Evolutionary conservation across 2,888 invertebrate genomes (phyloP).

Genomic region (Pemphredon lugubris): DNA sequence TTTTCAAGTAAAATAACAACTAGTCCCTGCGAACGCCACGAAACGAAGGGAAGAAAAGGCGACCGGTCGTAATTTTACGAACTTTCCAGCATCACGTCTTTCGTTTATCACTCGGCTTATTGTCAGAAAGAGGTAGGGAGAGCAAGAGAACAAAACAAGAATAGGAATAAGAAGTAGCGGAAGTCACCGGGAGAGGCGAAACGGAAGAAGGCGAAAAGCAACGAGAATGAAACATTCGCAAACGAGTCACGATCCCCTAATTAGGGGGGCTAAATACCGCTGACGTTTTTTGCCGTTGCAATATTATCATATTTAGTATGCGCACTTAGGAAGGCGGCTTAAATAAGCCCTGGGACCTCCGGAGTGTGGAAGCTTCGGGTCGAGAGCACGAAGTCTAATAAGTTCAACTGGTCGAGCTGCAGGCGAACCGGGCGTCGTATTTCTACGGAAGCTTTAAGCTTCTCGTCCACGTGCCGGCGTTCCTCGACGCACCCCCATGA

Average conservation of each 20-base stretch:
- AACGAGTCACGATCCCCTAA: constrained; percentile 81
- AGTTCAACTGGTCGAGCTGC: constrained; percentile 76
- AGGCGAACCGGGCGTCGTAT: constrained; percentile 72
- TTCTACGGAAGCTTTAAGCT: constrained; percentile 71
- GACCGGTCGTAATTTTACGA: constrained; percentile 41
- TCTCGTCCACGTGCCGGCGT: constrained; percentile 44
- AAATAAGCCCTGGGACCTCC: constrained; percentile 77
- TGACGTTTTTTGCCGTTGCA: constrained; percentile 80
- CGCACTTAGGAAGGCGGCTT: constrained; percentile 80
- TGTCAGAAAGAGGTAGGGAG: constrained; percentile 52
- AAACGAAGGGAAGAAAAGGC: constrained; percentile 30
- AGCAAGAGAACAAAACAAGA: constrained; percentile 57
- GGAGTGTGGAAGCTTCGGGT: constrained; percentile 71
- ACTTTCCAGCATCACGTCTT: constrained; percentile 55
- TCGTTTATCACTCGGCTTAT: constrained; percentile 59
- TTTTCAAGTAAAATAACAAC: constrained; percentile 10
- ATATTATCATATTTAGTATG: constrained; percentile 81
- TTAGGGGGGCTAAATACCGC: constrained; percentile 80
- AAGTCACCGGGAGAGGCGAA: constrained; percentile 26
- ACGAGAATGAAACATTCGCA: constrained; percentile 78
- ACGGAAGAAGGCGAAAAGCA: constrained; percentile 61
- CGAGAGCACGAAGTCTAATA: constrained; percentile 77
- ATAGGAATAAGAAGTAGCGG: constrained; percentile 52
- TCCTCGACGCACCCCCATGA: constrained; percentile 1
- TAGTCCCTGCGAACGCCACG: constrained; percentile 6